Base-by-base conservation (phyloP, 1,140 invertebrate species). In the Drosophila navojoa region DNA sequence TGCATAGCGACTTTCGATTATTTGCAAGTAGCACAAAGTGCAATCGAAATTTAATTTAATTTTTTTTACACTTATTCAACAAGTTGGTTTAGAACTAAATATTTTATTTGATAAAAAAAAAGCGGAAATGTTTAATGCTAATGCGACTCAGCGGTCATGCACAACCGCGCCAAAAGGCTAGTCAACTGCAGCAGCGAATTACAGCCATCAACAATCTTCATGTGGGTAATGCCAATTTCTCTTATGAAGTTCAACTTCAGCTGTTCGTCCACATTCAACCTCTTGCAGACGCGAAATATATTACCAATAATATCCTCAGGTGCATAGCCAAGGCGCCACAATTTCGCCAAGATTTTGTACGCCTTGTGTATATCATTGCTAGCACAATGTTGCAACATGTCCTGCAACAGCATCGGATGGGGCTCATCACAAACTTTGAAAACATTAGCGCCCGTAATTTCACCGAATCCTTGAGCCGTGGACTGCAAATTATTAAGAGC, bases 401-500 rank as follows among this genome's bases (percentile, higher is more conserved):
- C 95, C 92, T 97, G 96, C 9, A 99, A 95, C 0, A 98, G 91
- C 69, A 99, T 93, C 6, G 99, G 99, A 94, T 99, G 98, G 0
- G 99, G 99, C 92, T 99, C 98, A 93, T 99, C 99, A 92, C 99
- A 99, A 13, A 99, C 98, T 94, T 99, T 99, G 90, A 99, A 99
- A n/a, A 99, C 99, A 95, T 99, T 98, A 87, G 98, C 96, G 69
- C 96, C 95, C 75, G 96, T 98, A 2, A 99, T 96, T 89, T 96
- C 95, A 5, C 95, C 96, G 94, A 99, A 99, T 25, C 98, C 98
- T 93, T 99, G 98, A 47, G 95, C 95, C 0, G 99, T 99, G 3
- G 98, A 98, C 93, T 99, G 99, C 25, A 99, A 92, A 94, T 99
- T 99, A 93, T 99, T 99, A 13, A 99, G 93, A 0, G 97, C 99